phyloP scores from a whole-genome alignment of 2,113 vertebrate species.

The Oreochromis niloticus region DNA sequence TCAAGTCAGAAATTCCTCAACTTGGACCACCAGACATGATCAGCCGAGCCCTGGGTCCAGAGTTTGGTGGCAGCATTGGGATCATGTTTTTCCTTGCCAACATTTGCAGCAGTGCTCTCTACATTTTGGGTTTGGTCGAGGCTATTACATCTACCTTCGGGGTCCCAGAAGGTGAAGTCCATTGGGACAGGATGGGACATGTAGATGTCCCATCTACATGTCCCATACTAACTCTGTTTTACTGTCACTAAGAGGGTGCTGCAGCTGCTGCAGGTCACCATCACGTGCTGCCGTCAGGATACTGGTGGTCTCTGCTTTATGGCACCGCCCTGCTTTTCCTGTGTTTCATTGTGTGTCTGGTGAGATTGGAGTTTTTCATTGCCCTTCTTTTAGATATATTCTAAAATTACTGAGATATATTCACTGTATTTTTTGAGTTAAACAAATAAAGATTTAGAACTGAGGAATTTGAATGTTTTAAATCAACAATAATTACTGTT shows the following conservation, averaged over 20 bases:
- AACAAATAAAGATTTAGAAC: not conserved
- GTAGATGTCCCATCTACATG: no score
- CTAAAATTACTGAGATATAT: not conserved
- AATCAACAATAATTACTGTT: not conserved
- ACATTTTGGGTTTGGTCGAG: constrained; percentile 82
- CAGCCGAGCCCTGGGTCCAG: constrained; percentile 83
- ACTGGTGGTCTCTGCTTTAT: constrained; percentile 83
- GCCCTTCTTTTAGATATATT: not conserved
- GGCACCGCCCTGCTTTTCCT: constrained; percentile 76
- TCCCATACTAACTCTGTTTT: not conserved
- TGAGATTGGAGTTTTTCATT: constrained; percentile 30
- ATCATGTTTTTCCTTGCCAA: constrained; percentile 90
- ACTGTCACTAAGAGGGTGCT: constrained; percentile 2
- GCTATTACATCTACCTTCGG: constrained; percentile 78
- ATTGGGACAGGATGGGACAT: not conserved
- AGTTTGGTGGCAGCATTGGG: constrained; percentile 86
- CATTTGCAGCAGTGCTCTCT: constrained; percentile 82
- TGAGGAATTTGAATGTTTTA: not conserved
- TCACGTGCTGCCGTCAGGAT: constrained; percentile 74
- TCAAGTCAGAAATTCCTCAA: constrained; percentile 20
- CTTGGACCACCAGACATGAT: constrained; percentile 79
- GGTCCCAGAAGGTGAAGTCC: constrained; percentile 60
- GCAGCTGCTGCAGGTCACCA: not conserved
- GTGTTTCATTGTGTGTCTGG: constrained; percentile 82
- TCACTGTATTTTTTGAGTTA: not conserved